Percentiles rank a stretch among this genome's conserved stretches.
These are phyloP conservation scores for Steatornis caripensis DNA, from an alignment of 2,113 vertebrate species.

Conservation along the genomic window DNA sequence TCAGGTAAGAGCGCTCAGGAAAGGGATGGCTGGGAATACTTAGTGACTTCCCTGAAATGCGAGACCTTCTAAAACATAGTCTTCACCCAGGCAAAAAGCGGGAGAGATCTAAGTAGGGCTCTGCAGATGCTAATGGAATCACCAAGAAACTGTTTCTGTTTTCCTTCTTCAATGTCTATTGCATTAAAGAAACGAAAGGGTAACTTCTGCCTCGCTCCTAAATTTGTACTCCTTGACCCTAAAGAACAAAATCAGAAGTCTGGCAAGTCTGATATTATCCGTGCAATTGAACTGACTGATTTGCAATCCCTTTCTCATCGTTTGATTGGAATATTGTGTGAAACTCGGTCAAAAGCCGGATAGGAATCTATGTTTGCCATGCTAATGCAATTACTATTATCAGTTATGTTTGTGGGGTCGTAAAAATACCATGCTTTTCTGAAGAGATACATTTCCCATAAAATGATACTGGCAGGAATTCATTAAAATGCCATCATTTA, in stretches of 20 bases:
- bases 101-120: neutral
- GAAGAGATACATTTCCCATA: neutral
- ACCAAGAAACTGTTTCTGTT: neutral
- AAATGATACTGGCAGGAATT: neutral
- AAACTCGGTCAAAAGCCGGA: neutral
- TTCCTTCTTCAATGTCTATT: neutral
- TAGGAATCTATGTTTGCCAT: neutral
- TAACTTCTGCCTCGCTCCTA: neutral
- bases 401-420: neutral
- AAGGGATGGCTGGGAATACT: neutral
- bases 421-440: neutral
- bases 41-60: neutral
- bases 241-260: neutral
- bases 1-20: neutral
- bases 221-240: neutral
- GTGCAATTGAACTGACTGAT: neutral
- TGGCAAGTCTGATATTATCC: neutral
- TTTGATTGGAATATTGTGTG: neutral
- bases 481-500: neutral
- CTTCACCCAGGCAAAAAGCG: neutral
- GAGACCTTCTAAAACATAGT: neutral
- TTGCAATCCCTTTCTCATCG: neutral
- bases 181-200: neutral
- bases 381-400: neutral
- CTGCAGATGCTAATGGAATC: neutral